phyloP scores from a whole-genome alignment of 1,140 invertebrate species.

The Bombus fervidus region DNA sequence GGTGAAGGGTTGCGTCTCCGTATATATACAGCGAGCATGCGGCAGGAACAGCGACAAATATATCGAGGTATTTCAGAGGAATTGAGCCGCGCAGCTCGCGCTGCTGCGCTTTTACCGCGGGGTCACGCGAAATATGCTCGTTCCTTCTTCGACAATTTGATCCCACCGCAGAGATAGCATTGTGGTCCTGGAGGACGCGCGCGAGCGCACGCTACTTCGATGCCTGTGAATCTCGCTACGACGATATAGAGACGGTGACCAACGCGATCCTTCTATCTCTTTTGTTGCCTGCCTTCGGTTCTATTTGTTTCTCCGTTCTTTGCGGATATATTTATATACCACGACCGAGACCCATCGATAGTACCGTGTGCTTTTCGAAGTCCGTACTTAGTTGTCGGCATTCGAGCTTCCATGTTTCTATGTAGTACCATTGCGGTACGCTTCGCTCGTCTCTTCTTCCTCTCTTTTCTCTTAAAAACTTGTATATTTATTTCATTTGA shows the following conservation, averaged over 20 bases:
- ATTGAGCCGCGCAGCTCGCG: slow-evolving; percentile 72
- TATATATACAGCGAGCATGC: slow-evolving; percentile 43
- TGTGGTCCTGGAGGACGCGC: slow-evolving; percentile 69
- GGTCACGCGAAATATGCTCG: slow-evolving; percentile 80
- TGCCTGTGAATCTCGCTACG: slow-evolving; percentile 17
- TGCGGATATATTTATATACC: slow-evolving; percentile 65
- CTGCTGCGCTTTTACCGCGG: slow-evolving; percentile 71
- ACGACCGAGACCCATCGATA: slow-evolving; percentile 59
- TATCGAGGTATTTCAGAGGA: slow-evolving; percentile 80
- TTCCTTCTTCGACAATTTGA: slow-evolving; percentile 80
- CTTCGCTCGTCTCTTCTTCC: too few species aligned
- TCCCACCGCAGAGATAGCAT: slow-evolving; percentile 78
- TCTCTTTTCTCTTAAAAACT: not conserved
- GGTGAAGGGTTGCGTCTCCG: slow-evolving; percentile 53
- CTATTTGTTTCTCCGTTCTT: slow-evolving; percentile 12
- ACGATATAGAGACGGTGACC: slow-evolving; percentile 29
- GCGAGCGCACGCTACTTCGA: slow-evolving; percentile 20
- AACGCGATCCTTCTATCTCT: slow-evolving; percentile 24
- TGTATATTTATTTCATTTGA: too few species aligned
- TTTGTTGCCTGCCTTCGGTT: not conserved
- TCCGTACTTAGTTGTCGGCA: slow-evolving; percentile 52
- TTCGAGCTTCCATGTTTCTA: slow-evolving; percentile 64
- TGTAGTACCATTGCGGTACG: slow-evolving; percentile 27
- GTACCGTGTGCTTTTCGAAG: slow-evolving; percentile 46
- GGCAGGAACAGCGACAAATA: slow-evolving; percentile 77